A percentile compares a stretch with the other conserved stretches of the same genome.
Evolutionary conservation across 2,797 vertebrate species (phyloP).

Genomic region (Fistularia tabacaria): DNA sequence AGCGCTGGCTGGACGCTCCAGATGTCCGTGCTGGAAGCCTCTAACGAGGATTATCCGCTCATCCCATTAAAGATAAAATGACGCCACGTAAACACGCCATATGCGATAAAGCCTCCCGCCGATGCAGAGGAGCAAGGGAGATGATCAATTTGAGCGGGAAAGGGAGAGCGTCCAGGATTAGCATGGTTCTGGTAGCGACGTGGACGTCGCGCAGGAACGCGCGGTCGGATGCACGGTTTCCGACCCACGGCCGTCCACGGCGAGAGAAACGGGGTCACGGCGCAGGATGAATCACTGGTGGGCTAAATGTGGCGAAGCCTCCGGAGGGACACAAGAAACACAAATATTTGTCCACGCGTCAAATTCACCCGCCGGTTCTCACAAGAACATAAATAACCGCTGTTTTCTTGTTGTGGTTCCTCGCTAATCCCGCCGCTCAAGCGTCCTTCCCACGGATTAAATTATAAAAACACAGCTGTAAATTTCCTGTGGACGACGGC

Average conservation of each 20-base stretch:
- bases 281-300: not conserved
- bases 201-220: no score
- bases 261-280: conserved; percentile 1
- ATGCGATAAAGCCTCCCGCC: not conserved
- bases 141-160: not conserved
- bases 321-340: conserved; percentile 7
- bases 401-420: no score
- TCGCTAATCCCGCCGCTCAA: no score
- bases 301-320: conserved; percentile 1
- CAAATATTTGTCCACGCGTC: no score
- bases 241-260: not conserved
- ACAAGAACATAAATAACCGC: no score
- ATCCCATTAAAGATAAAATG: conserved; percentile 46
- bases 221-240: not conserved
- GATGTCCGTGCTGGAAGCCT: not conserved
- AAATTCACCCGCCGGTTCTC: no score
- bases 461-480: no score
- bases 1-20: not conserved
- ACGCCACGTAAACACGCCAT: not conserved
- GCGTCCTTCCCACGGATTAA: no score
- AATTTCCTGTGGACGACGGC: no score
- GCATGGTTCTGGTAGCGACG: no score
- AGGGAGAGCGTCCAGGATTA: no score
- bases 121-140: conserved; percentile 2
- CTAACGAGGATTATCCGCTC: conserved; percentile 42